A percentile compares a stretch with the other conserved stretches of the same genome.
Evolutionary conservation across 2,797 vertebrate species (phyloP).

Genomic region (Oreonectes daqikongensis): DNA sequence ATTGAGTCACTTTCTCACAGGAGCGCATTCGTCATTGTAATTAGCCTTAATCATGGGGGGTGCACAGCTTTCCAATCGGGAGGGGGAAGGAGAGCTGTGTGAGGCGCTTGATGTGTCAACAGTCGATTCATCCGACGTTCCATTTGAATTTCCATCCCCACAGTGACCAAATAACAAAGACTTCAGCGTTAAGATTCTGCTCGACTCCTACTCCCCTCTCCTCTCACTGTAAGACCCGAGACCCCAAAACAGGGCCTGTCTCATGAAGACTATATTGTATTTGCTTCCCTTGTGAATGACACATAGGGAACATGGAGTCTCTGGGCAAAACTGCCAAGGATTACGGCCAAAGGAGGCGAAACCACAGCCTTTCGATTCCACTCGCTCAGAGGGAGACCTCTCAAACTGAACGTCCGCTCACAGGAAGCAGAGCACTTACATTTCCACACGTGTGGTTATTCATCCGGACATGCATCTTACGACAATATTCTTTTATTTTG

Average conservation of each 20-base stretch:
- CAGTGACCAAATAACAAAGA: conserved; percentile 79
- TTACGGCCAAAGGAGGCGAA: conserved; percentile 62
- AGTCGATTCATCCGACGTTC: conserved; percentile 80
- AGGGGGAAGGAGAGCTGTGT: conserved; percentile 15
- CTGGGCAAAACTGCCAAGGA: conserved; percentile 85
- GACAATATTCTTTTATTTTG: conserved; percentile 1
- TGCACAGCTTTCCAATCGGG: conserved; percentile 67
- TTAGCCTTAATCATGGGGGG: conserved; percentile 86
- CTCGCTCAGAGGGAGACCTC: neutral
- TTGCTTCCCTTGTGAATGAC: conserved; percentile 82
- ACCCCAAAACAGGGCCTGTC: conserved; percentile 84
- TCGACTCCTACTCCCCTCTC: conserved; percentile 68
- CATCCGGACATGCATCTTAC: neutral
- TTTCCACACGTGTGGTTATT: neutral
- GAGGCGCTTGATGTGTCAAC: conserved; percentile 78
- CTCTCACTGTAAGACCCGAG: conserved; percentile 71
- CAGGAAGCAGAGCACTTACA: conserved; percentile 14
- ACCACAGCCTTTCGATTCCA: conserved; percentile 42
- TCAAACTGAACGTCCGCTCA: conserved; percentile 12
- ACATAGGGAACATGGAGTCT: conserved; percentile 75
- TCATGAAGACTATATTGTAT: conserved; percentile 88
- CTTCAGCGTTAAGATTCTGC: conserved; percentile 82
- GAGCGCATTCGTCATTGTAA: conserved; percentile 85
- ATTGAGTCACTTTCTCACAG: conserved; percentile 75
- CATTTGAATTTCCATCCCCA: conserved; percentile 91